Evolutionary conservation across 2,113 vertebrate species (phyloP), one percentile per base, ranked within the genome.

Genomic region (Gobiocypris rarus): DNA sequence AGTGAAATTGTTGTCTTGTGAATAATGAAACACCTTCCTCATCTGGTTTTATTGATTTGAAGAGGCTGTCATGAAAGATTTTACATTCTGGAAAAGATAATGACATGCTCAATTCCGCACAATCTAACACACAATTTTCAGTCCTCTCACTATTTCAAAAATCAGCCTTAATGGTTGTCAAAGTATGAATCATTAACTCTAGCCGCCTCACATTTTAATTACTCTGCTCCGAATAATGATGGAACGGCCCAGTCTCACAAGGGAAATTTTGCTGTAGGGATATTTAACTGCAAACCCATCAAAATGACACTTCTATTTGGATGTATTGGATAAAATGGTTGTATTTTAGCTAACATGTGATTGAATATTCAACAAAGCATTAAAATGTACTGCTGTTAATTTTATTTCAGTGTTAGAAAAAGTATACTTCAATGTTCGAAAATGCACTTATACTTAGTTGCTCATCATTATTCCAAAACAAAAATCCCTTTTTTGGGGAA

Each of bases 1-100:
- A 10, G 71, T 52, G 14, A 50, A 45, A 31, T 17, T 52, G 45
- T 50, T 74, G 28, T 74, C 71, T 50, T 50, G 14, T 48, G 71
- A 74, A 50, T 75, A 52, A 75, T 52, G 14, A 75, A 75, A 75
- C 71, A 19, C 24, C 26, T 75, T 75, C 73, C 43, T 52, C 45
- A 5, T 52, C 8, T 19, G 24, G 1, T 52, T 14, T 28, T 28
- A 50, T 28, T 74, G 43, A 74, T 74, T 50, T 73, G 26, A 73
- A 24, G 41, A 73, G n/a, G 41, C 26, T 75, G 48, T 75, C 45
- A 74, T 52, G 11, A 48, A 4, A 17, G 50, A 17, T 74, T 73
- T 50, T 17, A 7, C 50, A 48, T 50, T 74, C 38, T 50, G 5
- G 1, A 74, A 48, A 74, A 50, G 71, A 28, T 50, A 28, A 3